Base-by-base conservation (phyloP, 2,113 vertebrate species). In the Micromys minutus region DNA sequence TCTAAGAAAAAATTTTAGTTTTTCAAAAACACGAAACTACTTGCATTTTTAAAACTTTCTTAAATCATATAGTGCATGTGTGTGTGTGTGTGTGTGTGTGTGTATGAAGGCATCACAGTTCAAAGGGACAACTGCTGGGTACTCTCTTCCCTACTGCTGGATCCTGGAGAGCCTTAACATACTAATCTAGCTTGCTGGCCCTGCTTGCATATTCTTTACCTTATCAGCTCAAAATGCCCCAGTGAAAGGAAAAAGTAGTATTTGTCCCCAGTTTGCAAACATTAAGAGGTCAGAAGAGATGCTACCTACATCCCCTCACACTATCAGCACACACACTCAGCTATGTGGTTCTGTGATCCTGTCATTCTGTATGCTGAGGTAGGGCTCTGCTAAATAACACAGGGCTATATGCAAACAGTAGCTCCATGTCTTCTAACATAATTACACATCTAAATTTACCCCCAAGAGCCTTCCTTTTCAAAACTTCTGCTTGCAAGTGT, bases 121-220 rank as follows among this genome's bases (percentile, higher is more conserved):
- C 59, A 47, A 65, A 65, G 83, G 39, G 26, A 65, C 9, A 34
- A 63, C 8, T 42, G 11, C 29, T 65, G 39, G 42, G n/a, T 34
- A 29, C 7, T n/a, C 45, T 69, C 63, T 50, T 50, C n/a, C 17
- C 83, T 65, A 21, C 9, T 22, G 24, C 17, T 45, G 15, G 59
- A 31, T 65, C 57, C 39, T 34, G 16, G 81, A 39, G 50, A 63
- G 39, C 24, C 39, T 85, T 85, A 47, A 22, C 83, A 45, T 34
- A 17, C 29, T 36, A 6, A 85, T 16, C 59, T 42, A 65, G 34
- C 59, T 47, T 31, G 24, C 9, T 47, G 31, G 29, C 83, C 59
- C 31, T 86, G 61, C 34, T 69, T 88, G 10, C n/a, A 34, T 22
- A 52, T 52, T 92, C 69, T 90, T 92, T n/a, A 89, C 76, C 47